Evolutionary conservation across 2,797 vertebrate genomes (phyloP).

Genomic region (Lagodon rhomboides): DNA sequence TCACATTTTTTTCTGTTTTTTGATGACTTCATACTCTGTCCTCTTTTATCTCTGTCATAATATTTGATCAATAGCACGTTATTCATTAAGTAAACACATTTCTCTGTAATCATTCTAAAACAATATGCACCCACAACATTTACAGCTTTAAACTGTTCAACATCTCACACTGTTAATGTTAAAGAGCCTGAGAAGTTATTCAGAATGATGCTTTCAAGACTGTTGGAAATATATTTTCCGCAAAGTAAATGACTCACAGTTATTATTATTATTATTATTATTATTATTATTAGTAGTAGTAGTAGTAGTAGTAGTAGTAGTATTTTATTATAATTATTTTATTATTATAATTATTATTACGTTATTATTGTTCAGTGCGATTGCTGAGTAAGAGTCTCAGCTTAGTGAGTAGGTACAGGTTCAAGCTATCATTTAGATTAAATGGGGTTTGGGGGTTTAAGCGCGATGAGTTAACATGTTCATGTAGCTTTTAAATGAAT

Average conservation of each 20-base stretch:
- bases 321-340: too few species aligned
- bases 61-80: background rate
- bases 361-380: background rate
- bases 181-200: background rate
- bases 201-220: slow-evolving; percentile 30
- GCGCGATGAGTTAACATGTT: background rate
- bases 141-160: background rate
- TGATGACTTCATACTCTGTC: background rate
- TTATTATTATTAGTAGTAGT: too few species aligned
- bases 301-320: too few species aligned
- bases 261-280: background rate
- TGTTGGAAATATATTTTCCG: background rate
- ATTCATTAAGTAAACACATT: background rate
- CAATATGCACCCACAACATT: background rate
- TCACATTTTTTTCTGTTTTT: background rate
- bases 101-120: background rate
- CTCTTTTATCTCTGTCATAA: background rate
- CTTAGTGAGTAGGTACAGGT: too few species aligned
- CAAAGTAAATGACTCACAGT: background rate
- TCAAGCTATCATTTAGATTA: too few species aligned
- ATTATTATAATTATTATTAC: too few species aligned
- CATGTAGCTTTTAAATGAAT: background rate
- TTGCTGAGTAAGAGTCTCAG: too few species aligned
- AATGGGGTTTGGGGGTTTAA: background rate
- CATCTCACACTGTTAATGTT: background rate